Evolutionary conservation across 2,113 vertebrate genomes (phyloP).

Genomic region (Actenoides hombroni): DNA sequence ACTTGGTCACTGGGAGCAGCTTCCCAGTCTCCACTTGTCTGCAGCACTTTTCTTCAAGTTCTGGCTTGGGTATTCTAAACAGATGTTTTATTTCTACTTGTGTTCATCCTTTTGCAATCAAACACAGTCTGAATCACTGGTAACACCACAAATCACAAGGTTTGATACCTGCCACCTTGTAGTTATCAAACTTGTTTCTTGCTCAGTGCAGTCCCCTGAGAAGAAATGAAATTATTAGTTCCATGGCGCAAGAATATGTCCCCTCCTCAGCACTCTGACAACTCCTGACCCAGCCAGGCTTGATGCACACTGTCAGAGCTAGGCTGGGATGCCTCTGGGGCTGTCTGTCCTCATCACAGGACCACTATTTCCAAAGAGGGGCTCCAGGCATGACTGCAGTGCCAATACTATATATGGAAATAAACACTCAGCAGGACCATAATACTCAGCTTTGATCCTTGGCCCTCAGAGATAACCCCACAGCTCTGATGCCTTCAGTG

Average conservation of each 20-base stretch:
- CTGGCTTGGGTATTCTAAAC: background rate
- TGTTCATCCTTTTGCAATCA: background rate
- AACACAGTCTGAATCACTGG: background rate
- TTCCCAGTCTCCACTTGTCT: background rate
- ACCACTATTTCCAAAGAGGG: background rate
- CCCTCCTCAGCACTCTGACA: background rate
- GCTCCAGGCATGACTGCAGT: background rate
- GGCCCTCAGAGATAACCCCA: background rate
- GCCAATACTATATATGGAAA: background rate
- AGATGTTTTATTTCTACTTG: background rate
- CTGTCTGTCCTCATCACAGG: background rate
- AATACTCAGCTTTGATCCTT: background rate
- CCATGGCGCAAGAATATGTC: fast-evolving
- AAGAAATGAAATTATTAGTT: background rate
- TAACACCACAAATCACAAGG: background rate
- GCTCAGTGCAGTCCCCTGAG: background rate
- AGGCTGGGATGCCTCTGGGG: background rate
- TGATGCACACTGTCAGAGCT: background rate
- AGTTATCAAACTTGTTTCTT: background rate
- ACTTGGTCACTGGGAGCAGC: background rate
- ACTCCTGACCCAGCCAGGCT: background rate
- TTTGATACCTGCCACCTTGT: background rate
- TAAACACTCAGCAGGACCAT: background rate
- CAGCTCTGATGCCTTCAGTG: background rate
- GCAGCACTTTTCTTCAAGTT: background rate